Conservation (phyloP, 2,888 invertebrate genomes). For the Acanthopleura granulata region DNA sequence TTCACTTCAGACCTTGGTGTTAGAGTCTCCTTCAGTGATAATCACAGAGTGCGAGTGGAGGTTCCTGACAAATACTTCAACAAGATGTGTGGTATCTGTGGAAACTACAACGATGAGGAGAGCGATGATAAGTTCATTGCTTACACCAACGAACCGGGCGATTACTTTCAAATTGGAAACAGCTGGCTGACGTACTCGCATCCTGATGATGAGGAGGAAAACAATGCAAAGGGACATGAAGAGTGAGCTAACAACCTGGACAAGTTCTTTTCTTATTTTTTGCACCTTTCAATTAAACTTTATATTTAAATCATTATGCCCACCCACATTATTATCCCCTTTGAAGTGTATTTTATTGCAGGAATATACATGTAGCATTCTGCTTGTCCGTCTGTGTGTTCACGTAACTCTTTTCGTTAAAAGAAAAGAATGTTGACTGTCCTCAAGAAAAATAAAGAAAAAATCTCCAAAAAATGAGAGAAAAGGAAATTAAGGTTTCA, state of each 20-base stretch:
- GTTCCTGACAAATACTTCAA: conserved; percentile 20
- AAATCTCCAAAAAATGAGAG: no score
- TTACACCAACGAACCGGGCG: not conserved
- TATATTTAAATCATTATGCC: no score
- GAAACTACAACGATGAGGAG: not conserved
- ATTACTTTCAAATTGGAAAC: conserved; percentile 4
- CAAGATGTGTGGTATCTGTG: conserved; percentile 19
- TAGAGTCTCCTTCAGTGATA: not conserved
- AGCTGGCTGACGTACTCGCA: conserved; percentile 5
- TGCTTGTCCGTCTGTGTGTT: no score
- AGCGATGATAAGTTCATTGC: conserved; percentile 5
- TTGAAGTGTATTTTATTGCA: no score
- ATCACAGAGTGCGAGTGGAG: conserved; percentile 17
- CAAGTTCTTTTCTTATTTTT: no score
- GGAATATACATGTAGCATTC: no score
- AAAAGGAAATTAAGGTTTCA: no score
- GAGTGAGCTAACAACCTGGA: not conserved
- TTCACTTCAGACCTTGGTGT: not conserved
- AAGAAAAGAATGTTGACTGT: no score
- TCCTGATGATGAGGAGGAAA: not conserved
- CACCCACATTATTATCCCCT: no score
- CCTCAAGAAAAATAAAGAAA: no score
- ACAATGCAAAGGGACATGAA: not conserved
- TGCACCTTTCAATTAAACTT: no score
- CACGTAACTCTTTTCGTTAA: no score